These are phyloP conservation scores for Zaprionus obscuricornis DNA, from an alignment of 2,888 invertebrate genomes.

Conservation along the genomic window DNA sequence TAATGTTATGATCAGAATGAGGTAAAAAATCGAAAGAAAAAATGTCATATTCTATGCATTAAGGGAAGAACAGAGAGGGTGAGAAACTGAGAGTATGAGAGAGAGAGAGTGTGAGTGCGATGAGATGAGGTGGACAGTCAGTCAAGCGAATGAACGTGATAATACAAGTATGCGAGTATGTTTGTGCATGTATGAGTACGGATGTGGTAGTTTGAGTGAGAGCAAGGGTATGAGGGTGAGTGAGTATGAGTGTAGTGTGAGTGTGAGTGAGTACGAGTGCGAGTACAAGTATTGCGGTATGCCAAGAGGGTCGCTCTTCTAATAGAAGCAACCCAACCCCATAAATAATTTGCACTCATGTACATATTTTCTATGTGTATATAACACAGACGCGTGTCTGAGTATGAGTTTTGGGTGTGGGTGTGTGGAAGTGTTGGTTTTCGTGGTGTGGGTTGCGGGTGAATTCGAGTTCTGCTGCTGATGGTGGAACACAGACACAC, in stretches of 20 bases:
- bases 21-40: no score
- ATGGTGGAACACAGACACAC: no score
- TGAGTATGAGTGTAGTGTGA: not conserved
- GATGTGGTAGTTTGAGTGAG: conserved; percentile 15
- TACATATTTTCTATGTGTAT: conserved; percentile 56
- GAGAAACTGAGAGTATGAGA: no score
- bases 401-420: conserved; percentile 14
- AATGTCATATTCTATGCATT: not conserved
- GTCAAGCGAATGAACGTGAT: conserved; percentile 37
- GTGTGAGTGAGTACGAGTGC: conserved; percentile 16
- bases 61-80: no score
- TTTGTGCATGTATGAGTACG: conserved; percentile 25
- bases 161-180: conserved; percentile 23
- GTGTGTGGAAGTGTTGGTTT: conserved; percentile 14
- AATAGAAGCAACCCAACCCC: conserved; percentile 19
- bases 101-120: no score
- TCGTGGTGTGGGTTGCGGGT: no score
- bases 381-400: conserved; percentile 27
- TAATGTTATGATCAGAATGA: conserved; percentile 30
- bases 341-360: conserved; percentile 58
- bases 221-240: conserved; percentile 35
- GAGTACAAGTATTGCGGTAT: conserved; percentile 48
- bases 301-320: conserved; percentile 19
- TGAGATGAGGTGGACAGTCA: conserved; percentile 23
- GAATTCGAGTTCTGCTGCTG: conserved; percentile 31